Evolutionary conservation across 2,797 vertebrate species (phyloP).

Genomic region (Liasis olivaceus): DNA sequence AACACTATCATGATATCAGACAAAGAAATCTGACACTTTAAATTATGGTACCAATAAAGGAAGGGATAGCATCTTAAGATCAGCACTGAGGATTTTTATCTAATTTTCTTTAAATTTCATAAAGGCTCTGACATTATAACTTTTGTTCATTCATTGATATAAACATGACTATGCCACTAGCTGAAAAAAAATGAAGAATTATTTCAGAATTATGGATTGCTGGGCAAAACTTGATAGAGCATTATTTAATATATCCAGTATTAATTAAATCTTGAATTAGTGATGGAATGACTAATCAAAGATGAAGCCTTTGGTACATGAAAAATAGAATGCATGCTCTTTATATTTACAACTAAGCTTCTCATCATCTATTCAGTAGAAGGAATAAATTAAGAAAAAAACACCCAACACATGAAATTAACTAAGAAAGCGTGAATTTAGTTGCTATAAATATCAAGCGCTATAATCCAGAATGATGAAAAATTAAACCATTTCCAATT

Average conservation of each 20-base stretch:
- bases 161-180: not conserved
- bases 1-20: not conserved
- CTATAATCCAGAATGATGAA: not conserved
- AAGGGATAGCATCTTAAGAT: not conserved
- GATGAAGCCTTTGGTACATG: not conserved
- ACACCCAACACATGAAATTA: not conserved
- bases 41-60: not conserved
- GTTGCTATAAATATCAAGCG: not conserved
- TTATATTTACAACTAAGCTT: not conserved
- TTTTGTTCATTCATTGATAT: conserved; percentile 1
- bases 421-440: not conserved
- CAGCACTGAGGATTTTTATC: conserved; percentile 15
- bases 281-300: conserved; percentile 21
- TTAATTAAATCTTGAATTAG: conserved; percentile 37
- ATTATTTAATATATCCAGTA: conserved; percentile 35
- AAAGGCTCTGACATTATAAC: not conserved
- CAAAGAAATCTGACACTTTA: not conserved
- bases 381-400: conserved; percentile 8
- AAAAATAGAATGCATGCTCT: conserved; percentile 23
- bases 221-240: conserved; percentile 9
- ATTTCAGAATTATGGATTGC: not conserved
- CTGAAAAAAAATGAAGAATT: not conserved
- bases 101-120: conserved; percentile 37
- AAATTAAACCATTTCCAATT: conserved; percentile 19
- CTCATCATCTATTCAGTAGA: not conserved